A percentile compares a stretch with the other conserved stretches of the same genome.
These are phyloP conservation scores for Isurus oxyrinchus DNA, from an alignment of 2,113 vertebrate genomes.

Conservation along the genomic window DNA sequence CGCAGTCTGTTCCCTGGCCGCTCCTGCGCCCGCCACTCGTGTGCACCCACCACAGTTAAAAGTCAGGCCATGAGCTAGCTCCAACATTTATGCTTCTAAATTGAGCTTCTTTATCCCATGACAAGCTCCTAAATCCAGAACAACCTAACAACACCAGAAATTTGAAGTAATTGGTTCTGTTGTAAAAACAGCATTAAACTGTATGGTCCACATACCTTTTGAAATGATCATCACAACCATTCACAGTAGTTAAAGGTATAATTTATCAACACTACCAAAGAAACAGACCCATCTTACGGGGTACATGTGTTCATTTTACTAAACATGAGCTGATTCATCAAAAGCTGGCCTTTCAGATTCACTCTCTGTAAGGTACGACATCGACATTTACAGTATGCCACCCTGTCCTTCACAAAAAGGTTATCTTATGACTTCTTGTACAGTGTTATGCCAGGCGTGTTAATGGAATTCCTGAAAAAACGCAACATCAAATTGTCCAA, in stretches of 20 bases:
- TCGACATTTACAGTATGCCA: constrained; percentile 9
- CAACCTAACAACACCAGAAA: background rate
- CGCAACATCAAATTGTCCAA: background rate
- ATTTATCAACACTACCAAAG: background rate
- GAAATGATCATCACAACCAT: background rate
- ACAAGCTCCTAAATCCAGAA: background rate
- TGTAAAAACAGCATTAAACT: background rate
- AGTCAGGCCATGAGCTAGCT: background rate
- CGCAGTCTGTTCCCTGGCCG: too few species aligned
- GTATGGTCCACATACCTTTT: background rate
- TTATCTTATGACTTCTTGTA: background rate
- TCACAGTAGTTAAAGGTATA: background rate
- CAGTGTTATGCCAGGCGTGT: background rate
- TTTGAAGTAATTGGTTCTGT: background rate
- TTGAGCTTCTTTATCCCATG: background rate
- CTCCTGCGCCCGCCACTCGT: too few species aligned
- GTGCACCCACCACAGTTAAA: too few species aligned
- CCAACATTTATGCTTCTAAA: background rate
- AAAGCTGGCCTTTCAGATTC: constrained; percentile 1
- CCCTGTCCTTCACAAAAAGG: background rate
- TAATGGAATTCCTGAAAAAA: background rate
- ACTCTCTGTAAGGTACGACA: background rate
- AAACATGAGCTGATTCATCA: constrained; percentile 2
- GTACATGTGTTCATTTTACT: constrained; percentile 1
- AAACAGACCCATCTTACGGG: background rate